These are phyloP conservation scores for Aricia artaxerxes DNA, from an alignment of 2,888 invertebrate genomes.

Conservation along the genomic window DNA sequence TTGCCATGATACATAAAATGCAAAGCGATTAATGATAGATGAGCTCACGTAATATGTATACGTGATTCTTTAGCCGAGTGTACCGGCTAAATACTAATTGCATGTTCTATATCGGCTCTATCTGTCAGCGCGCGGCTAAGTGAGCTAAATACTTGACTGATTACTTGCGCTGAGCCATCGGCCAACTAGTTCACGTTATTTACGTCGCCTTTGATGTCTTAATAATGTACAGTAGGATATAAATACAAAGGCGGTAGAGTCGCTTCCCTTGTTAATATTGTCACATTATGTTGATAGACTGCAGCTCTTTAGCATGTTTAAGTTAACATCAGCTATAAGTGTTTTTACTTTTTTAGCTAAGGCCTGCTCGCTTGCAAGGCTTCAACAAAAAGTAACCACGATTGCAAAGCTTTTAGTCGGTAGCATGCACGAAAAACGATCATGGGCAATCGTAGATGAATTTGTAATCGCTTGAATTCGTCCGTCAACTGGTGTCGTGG, in stretches of 20 bases:
- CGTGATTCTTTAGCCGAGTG: neutral
- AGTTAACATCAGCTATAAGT: neutral
- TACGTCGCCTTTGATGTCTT: neutral
- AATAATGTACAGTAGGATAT: neutral
- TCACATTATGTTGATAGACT: neutral
- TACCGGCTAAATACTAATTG: neutral
- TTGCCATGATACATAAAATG: no score
- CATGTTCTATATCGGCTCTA: neutral
- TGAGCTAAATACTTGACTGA: neutral
- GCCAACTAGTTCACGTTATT: constrained; percentile 6
- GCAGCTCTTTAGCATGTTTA: neutral
- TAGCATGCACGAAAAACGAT: no score
- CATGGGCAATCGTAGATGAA: no score
- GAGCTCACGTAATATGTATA: no score
- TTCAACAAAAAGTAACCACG: no score
- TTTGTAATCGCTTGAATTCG: no score
- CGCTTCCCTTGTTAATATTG: neutral
- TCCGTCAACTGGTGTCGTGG: no score
- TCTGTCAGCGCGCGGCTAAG: constrained; percentile 14
- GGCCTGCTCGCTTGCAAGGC: no score
- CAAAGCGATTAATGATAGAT: no score
- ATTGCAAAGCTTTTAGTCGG: no score
- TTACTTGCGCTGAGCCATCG: neutral
- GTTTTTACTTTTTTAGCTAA: no score
- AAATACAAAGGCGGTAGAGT: neutral